Percentiles rank a stretch among this genome's conserved stretches.
phyloP scores from a whole-genome alignment of 2,888 invertebrate genomes.

The Campoletis raptor region DNA sequence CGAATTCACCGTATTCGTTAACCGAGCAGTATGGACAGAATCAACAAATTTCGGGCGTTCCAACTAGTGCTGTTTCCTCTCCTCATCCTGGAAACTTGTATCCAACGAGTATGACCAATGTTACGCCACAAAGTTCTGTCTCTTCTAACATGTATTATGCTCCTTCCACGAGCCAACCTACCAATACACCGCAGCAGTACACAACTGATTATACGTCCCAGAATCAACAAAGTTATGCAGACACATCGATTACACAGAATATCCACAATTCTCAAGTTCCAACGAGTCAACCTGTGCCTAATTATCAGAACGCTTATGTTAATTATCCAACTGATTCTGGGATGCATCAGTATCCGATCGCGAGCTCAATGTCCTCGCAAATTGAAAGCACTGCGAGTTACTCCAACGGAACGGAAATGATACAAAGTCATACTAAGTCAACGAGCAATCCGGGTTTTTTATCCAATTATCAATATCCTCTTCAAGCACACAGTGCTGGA shows the following conservation, averaged over 20 bases:
- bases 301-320: slow-evolving; percentile 75
- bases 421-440: slow-evolving; percentile 80
- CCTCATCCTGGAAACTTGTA: slow-evolving; percentile 37
- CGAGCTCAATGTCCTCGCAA: slow-evolving; percentile 77
- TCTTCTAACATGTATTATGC: slow-evolving; percentile 6
- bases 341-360: slow-evolving; percentile 77
- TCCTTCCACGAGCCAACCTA: slow-evolving; percentile 35
- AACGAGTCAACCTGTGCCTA: slow-evolving; percentile 66
- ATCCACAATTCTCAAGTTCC: slow-evolving; percentile 68
- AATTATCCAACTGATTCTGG: slow-evolving; percentile 76
- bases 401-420: slow-evolving; percentile 76
- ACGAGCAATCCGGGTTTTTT: slow-evolving; percentile 74
- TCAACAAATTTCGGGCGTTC: slow-evolving; percentile 64
- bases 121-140: slow-evolving; percentile 27
- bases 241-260: slow-evolving; percentile 48
- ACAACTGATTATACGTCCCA: slow-evolving; percentile 67
- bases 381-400: slow-evolving; percentile 58
- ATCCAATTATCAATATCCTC: slow-evolving; percentile 75
- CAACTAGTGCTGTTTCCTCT: slow-evolving; percentile 41
- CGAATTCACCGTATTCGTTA: slow-evolving; percentile 51
- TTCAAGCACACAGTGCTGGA: slow-evolving; percentile 72
- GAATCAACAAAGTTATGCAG: slow-evolving; percentile 69
- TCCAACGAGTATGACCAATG: slow-evolving; percentile 24
- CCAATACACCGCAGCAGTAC: slow-evolving; percentile 50
- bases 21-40: slow-evolving; percentile 71